Percentiles rank a stretch among this genome's conserved stretches.
These are phyloP conservation scores for Centropristis striata DNA, from an alignment of 2,113 vertebrate genomes.

Conservation along the genomic window DNA sequence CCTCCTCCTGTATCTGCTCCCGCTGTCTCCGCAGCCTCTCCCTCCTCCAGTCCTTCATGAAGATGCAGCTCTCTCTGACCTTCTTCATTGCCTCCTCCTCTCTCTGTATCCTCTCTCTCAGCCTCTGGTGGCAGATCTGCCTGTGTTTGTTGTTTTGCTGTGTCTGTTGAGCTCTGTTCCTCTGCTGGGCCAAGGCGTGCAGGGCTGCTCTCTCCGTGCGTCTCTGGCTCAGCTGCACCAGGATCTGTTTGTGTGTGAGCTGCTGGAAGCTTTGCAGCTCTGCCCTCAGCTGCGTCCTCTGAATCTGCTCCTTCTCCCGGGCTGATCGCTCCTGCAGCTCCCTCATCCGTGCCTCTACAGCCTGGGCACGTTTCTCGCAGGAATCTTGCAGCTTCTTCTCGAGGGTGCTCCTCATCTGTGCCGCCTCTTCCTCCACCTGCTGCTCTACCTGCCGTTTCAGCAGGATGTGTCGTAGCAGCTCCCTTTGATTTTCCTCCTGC, in stretches of 20 bases:
- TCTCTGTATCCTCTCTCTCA: conserved; percentile 77
- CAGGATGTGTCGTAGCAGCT: conserved; percentile 81
- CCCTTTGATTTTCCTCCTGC: conserved; percentile 76
- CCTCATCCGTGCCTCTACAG: conserved; percentile 50
- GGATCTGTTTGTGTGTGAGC: conserved; percentile 66
- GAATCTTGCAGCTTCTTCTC: conserved; percentile 74
- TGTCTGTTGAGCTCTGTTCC: conserved; percentile 51
- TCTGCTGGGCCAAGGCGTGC: conserved; percentile 27
- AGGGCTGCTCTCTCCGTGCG: conserved; percentile 70
- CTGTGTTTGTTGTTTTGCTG: conserved; percentile 61
- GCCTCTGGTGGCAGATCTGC: conserved; percentile 72
- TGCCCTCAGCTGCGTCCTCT: conserved; percentile 62
- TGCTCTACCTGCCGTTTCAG: conserved; percentile 81
- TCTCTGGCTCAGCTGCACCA: conserved; percentile 73
- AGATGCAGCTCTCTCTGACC: conserved; percentile 71
- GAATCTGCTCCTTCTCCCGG: conserved; percentile 73
- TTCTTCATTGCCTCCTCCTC: conserved; percentile 78
- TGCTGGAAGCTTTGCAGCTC: conserved; percentile 60
- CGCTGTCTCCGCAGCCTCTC: conserved; percentile 76
- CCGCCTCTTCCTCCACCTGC: conserved; percentile 77
- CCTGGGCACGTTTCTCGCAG: conserved; percentile 55
- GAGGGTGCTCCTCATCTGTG: conserved; percentile 65
- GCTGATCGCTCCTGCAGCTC: conserved; percentile 69
- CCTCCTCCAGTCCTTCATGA: conserved; percentile 78
- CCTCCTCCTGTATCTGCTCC: conserved; percentile 77